These are phyloP conservation scores for Pelecanoides urinatrix DNA, from an alignment of 2,113 vertebrate genomes.

Conservation along the genomic window DNA sequence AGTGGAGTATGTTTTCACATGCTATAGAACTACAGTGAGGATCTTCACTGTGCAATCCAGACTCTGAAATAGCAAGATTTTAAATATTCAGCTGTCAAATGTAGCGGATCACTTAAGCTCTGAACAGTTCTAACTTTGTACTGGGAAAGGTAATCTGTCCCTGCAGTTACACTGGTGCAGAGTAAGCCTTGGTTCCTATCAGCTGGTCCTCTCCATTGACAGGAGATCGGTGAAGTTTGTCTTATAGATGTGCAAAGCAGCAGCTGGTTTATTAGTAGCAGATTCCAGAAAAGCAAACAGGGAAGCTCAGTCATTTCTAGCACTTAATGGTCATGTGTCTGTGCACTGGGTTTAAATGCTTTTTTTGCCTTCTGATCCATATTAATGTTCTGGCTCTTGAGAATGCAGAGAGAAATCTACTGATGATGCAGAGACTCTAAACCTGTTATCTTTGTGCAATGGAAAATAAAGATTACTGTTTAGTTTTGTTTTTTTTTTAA, in stretches of 20 bases:
- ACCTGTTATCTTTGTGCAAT: background rate
- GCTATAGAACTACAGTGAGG: rapidly evolving
- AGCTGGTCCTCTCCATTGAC: rapidly evolving
- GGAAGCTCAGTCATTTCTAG: background rate
- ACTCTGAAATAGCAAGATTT: background rate
- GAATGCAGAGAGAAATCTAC: background rate
- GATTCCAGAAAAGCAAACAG: background rate
- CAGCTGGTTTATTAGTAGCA: background rate
- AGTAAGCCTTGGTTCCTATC: too few species aligned
- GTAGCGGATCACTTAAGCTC: background rate
- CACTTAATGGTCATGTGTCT: rapidly evolving
- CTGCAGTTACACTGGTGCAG: rapidly evolving
- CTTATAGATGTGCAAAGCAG: background rate
- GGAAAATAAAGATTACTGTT: background rate
- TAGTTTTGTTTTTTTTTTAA: background rate
- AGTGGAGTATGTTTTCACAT: background rate
- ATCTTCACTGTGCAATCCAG: background rate
- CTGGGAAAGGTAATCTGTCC: background rate
- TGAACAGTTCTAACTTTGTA: background rate
- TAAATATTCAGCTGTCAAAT: background rate
- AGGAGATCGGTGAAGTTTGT: rapidly evolving
- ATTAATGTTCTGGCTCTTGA: rapidly evolving
- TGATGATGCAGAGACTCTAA: background rate
- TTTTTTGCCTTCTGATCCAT: background rate
- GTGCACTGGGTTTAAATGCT: background rate